These are phyloP conservation scores for Clostera curtula DNA, from an alignment of 2,888 invertebrate genomes.

Conservation along the genomic window DNA sequence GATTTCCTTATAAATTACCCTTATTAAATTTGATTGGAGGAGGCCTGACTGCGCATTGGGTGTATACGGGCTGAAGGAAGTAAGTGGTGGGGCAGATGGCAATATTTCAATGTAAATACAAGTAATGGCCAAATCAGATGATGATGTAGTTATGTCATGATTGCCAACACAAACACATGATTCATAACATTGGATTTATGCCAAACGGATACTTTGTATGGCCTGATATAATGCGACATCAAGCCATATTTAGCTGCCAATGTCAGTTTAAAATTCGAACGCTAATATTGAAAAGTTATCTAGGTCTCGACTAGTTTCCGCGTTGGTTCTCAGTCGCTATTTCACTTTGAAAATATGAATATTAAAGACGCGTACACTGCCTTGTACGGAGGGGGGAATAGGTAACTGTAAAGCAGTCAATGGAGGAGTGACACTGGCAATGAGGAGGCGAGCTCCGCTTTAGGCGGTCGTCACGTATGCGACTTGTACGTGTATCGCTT, in stretches of 20 bases:
- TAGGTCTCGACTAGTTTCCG: constrained; percentile 24
- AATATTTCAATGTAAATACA: too few relatives aligned
- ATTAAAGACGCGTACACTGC: constrained; percentile 51
- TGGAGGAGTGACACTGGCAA: constrained; percentile 64
- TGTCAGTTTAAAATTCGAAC: constrained; percentile 12
- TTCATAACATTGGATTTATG: constrained; percentile 16
- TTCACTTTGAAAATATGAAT: constrained; percentile 56
- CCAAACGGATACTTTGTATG: constrained; percentile 8
- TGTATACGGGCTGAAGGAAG: too few relatives aligned
- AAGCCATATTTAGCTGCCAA: constrained; percentile 12
- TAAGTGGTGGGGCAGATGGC: too few relatives aligned
- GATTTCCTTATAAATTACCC: too few relatives aligned
- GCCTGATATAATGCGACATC: constrained; percentile 9
- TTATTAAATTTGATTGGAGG: too few relatives aligned
- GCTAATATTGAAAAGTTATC: constrained; percentile 17
- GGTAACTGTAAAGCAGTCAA: constrained; percentile 66
- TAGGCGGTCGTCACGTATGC: constrained; percentile 54
- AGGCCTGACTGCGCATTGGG: too few relatives aligned
- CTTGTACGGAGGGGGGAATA: constrained; percentile 43
- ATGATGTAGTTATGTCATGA: constrained; percentile 6
- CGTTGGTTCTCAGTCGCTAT: constrained; percentile 29
- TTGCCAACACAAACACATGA: constrained; percentile 14
- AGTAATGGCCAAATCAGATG: too few relatives aligned
- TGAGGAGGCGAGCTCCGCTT: constrained; percentile 51
- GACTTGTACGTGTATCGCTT: constrained; percentile 46